Base-by-base conservation (phyloP, 2,888 invertebrate genomes). In the Sabellastarte sp. region DNA sequence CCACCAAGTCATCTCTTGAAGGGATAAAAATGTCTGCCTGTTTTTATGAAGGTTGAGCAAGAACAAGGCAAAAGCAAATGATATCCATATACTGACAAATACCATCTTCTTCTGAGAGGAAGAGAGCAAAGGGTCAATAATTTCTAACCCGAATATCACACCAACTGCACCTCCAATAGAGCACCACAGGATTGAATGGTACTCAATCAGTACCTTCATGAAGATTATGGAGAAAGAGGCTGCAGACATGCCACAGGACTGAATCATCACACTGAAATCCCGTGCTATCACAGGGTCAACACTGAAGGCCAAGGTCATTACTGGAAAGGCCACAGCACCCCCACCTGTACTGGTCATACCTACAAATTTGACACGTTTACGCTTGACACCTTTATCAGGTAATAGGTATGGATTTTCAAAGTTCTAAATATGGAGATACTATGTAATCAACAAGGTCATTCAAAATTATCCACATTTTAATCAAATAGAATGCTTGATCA, bases 71-170 rank as follows among this genome's bases (percentile, higher is more conserved):
- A 79, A 70, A 2, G 81, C 79, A 63, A 81, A 80, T 0, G 79
- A 68, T 24, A 75, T 73, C 80, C 79, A 80, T 28, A 81, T 74
- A 1, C 78, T 75, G 20, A 80, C 80, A 66, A 81, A 80, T 28
- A 75, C 64, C 77, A 81, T 80, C 63, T 81, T 81, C 70, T 80
- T 81, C 62, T 72, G 66, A 0, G 75, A 65, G 0, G 74, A 72
- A 1, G 72, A 64, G 55, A 81, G 69, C n/a, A 65, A 50, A 2
- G 70, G 71, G 51, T 80, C 80, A n/a, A 81, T 58, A 30, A 67
- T 63, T 55, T 73, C 57, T 32, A 81, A 70, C 1, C 80, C 80
- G 50, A 80, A 58, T 30, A 80, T 72, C 52, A 76, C 70, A 28
- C 81, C 81, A 2, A 76, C 72, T 41, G 76, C 69, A 2, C 77